Percentiles rank a stretch among this genome's conserved stretches.
These are phyloP conservation scores for Pseudorhombus dupliciocellatus DNA, from an alignment of 2,113 vertebrate species.

Conservation along the genomic window DNA sequence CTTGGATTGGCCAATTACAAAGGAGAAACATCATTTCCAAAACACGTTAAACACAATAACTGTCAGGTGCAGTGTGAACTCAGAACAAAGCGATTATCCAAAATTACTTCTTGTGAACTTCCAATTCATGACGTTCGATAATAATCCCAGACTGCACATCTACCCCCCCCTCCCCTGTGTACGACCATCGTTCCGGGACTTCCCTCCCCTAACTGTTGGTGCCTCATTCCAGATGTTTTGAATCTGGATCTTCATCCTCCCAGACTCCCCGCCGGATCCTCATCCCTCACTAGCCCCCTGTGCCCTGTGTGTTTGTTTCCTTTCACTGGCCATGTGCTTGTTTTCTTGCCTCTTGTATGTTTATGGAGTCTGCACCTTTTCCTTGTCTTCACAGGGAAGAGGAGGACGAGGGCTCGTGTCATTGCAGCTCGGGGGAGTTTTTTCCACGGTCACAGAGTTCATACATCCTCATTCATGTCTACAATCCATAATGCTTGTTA, in stretches of 20 bases:
- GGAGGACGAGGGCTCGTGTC: neutral
- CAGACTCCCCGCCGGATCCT: neutral
- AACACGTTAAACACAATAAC: constrained; percentile 16
- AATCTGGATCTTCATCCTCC: neutral
- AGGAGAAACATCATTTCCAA: constrained; percentile 8
- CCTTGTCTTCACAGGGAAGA: neutral
- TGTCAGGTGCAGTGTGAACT: constrained; percentile 9
- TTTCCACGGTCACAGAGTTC: too few species aligned
- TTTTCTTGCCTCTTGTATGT: neutral
- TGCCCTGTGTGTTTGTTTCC: neutral
- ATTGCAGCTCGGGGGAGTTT: too few species aligned
- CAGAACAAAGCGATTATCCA: neutral
- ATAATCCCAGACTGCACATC: neutral
- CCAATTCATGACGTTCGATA: neutral
- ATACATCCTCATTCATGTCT: neutral
- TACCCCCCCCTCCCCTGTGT: neutral
- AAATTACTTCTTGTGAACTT: neutral
- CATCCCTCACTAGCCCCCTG: neutral
- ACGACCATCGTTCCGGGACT: neutral
- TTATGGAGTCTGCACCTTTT: neutral
- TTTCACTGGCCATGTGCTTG: neutral
- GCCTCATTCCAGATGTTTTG: constrained; percentile 20
- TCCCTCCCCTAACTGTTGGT: neutral
- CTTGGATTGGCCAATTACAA: constrained; percentile 6
- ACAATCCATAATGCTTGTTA: neutral